Evolutionary conservation across 2,113 vertebrate genomes (phyloP).

Genomic region (Jacana jacana): DNA sequence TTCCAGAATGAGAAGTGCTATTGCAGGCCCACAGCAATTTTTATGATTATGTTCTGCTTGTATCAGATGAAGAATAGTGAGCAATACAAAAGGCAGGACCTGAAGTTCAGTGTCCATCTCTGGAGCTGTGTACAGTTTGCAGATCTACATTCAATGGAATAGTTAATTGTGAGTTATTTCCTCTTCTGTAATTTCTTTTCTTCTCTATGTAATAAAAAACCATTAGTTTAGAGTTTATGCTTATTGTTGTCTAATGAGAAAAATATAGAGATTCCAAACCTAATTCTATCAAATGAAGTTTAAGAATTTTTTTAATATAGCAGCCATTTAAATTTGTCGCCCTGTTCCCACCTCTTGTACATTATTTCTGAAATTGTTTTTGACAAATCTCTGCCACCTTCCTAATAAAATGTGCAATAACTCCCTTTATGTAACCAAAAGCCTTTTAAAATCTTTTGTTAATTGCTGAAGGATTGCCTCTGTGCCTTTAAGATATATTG

Average conservation of each 20-base stretch:
- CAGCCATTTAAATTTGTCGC: background rate
- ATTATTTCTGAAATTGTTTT: background rate
- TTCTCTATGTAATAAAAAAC: background rate
- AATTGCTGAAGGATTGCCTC: background rate
- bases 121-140: background rate
- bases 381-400: background rate
- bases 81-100: background rate
- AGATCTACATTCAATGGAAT: background rate
- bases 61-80: background rate
- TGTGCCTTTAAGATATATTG: background rate
- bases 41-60: background rate
- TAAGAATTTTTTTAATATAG: background rate
- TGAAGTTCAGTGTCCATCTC: fast-evolving
- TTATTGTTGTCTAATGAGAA: background rate
- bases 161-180: background rate
- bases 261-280: background rate
- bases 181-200: background rate
- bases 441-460: background rate
- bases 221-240: background rate
- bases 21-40: background rate
- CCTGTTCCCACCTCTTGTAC: background rate
- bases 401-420: background rate
- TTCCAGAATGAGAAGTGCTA: background rate
- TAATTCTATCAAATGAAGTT: background rate
- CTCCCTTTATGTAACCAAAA: background rate